phyloP scores from a whole-genome alignment of 2,113 vertebrate genomes.

The Herpailurus yagouaroundi region DNA sequence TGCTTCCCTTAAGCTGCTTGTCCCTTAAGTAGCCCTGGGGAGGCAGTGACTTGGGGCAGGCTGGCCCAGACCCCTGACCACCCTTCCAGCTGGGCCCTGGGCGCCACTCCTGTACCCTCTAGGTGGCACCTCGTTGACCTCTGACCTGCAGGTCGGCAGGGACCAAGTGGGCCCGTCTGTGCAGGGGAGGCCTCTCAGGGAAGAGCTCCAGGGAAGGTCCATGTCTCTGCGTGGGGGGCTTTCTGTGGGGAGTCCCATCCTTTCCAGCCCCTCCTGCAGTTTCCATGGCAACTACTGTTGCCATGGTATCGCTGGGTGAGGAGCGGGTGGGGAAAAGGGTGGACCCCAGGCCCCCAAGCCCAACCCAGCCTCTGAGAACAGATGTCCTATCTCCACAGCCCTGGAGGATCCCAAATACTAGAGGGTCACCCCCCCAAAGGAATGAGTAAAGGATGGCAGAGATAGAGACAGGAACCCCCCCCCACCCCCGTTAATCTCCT shows the following conservation, averaged over 20 bases:
- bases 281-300: constrained; percentile 84
- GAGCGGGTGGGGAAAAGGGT: constrained; percentile 47
- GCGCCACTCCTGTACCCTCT: neutral
- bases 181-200: constrained; percentile 58
- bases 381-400: neutral
- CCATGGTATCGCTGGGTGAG: constrained; percentile 69
- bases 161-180: neutral
- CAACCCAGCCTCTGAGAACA: constrained; percentile 15
- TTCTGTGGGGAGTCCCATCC: constrained; percentile 58
- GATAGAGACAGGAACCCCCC: neutral
- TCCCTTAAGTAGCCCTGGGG: constrained; percentile 39
- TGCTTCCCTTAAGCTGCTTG: constrained; percentile 38
- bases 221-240: constrained; percentile 32
- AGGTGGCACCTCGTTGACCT: neutral
- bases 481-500: neutral
- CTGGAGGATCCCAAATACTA: neutral
- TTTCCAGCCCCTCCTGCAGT: constrained; percentile 76
- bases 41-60: neutral
- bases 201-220: constrained; percentile 70
- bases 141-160: neutral
- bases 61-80: neutral
- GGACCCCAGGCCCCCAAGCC: constrained; percentile 18
- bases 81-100: neutral
- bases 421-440: neutral
- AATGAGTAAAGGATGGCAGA: neutral